phyloP scores from a whole-genome alignment of 2,797 vertebrate species.

The Oreonectes daqikongensis region DNA sequence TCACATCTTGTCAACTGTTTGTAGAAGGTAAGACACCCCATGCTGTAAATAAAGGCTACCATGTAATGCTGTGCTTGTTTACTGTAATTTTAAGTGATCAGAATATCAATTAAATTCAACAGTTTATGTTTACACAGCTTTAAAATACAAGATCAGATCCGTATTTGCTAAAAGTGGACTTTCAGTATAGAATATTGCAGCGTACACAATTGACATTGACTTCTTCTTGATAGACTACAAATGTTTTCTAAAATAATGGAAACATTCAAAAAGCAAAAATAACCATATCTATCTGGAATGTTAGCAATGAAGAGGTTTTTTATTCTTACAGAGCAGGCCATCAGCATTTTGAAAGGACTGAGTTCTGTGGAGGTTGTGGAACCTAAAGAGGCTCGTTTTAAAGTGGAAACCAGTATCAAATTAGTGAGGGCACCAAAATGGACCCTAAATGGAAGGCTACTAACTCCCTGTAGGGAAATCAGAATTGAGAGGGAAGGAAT shows the following conservation, averaged over 20 bases:
- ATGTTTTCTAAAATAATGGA: too few species aligned
- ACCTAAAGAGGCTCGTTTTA: constrained; percentile 85
- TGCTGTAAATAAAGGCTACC: neutral
- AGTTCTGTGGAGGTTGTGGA: constrained; percentile 87
- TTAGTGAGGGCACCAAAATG: constrained; percentile 88
- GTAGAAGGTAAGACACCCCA: constrained; percentile 85
- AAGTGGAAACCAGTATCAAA: constrained; percentile 88
- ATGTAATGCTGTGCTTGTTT: neutral
- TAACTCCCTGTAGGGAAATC: constrained; percentile 75
- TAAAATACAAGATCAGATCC: neutral
- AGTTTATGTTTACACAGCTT: neutral
- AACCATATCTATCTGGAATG: neutral
- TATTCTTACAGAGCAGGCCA: constrained; percentile 87
- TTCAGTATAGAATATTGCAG: too few species aligned
- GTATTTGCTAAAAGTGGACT: neutral
- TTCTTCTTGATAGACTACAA: too few species aligned
- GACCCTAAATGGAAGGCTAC: constrained; percentile 81
- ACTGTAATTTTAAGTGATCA: neutral
- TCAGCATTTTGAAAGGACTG: constrained; percentile 85
- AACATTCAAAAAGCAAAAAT: neutral
- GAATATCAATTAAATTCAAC: neutral
- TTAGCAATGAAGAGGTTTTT: constrained; percentile 38
- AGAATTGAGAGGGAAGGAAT: constrained; percentile 84
- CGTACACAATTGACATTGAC: too few species aligned
- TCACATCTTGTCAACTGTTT: constrained; percentile 88